Evolutionary conservation across 2,113 vertebrate species (phyloP).

Genomic region (Antigone vipio): DNA sequence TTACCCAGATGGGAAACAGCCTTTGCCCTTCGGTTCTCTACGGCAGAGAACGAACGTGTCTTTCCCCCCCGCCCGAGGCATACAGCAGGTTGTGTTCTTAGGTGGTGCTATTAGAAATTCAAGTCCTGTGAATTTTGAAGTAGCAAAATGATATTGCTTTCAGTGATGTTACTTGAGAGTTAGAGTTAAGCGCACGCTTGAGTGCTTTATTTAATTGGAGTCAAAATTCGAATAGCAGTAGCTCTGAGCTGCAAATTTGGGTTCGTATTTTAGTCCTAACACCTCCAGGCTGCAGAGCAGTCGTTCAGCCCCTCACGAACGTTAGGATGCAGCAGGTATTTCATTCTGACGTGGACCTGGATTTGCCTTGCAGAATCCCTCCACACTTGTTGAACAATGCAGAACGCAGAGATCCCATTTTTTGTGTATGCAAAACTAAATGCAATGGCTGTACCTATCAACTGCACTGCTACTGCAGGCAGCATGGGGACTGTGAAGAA

Average conservation of each 20-base stretch:
- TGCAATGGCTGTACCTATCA: neutral
- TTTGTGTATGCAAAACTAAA: neutral
- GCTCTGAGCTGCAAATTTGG: neutral
- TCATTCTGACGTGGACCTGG: neutral
- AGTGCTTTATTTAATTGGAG: neutral
- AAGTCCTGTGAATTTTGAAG: neutral
- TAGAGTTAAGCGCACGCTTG: neutral
- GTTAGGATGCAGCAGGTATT: neutral
- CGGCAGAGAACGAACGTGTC: rapidly evolving
- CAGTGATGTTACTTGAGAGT: neutral
- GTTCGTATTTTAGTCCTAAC: neutral
- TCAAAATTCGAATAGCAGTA: neutral
- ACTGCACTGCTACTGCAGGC: neutral
- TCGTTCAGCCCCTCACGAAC: rapidly evolving
- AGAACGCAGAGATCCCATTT: rapidly evolving
- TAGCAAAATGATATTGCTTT: neutral
- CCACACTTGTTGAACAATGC: rapidly evolving
- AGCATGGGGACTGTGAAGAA: neutral
- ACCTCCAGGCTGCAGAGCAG: neutral
- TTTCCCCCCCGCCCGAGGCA: too few species aligned
- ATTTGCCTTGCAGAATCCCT: neutral
- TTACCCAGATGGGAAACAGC: neutral
- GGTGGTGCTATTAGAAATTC: neutral
- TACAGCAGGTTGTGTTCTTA: neutral
- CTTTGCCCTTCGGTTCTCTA: rapidly evolving